Percentiles rank a stretch among this genome's conserved stretches.
Evolutionary conservation across 1,140 invertebrate genomes (phyloP).

Genomic region (Dinoponera quadriceps): DNA sequence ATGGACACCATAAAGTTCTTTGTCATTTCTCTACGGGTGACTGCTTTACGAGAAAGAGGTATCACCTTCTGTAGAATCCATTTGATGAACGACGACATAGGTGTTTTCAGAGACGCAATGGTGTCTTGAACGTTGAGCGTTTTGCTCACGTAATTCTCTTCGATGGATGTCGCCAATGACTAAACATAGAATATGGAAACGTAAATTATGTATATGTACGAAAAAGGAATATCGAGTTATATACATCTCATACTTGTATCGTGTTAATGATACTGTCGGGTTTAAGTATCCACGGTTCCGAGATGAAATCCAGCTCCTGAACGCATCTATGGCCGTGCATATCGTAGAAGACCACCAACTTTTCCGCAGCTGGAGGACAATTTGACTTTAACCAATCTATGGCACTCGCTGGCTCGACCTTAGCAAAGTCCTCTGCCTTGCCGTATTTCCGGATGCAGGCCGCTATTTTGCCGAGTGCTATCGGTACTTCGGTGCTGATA

Average conservation of each 20-base stretch:
- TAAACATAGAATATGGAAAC: slow-evolving; percentile 6
- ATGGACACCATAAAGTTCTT: slow-evolving; percentile 88
- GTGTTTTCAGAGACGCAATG: slow-evolving; percentile 82
- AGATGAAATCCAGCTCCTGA: slow-evolving; percentile 90
- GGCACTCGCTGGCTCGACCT: slow-evolving; percentile 85
- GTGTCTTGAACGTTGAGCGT: slow-evolving; percentile 70
- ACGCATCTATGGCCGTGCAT: slow-evolving; percentile 91
- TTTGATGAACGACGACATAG: slow-evolving; percentile 80
- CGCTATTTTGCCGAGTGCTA: slow-evolving; percentile 86
- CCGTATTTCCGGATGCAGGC: slow-evolving; percentile 84
- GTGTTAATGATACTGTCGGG: slow-evolving; percentile 88
- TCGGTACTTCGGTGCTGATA: slow-evolving; percentile 89
- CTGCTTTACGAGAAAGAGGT: slow-evolving; percentile 87
- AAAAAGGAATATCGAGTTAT: neutral
- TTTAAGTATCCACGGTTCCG: slow-evolving; percentile 89
- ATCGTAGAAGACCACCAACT: slow-evolving; percentile 88
- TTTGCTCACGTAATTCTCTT: neutral
- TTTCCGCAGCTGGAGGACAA: slow-evolving; percentile 83
- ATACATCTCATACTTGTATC: slow-evolving; percentile 86
- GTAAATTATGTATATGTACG: neutral
- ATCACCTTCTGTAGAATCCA: slow-evolving; percentile 84
- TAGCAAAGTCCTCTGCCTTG: slow-evolving; percentile 85
- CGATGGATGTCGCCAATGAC: neutral
- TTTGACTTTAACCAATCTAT: slow-evolving; percentile 87
- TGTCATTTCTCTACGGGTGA: slow-evolving; percentile 88